phyloP scores from a whole-genome alignment of 30 jellyfish, hydroid and myxozoan species.

The Aurelia sp. region DNA sequence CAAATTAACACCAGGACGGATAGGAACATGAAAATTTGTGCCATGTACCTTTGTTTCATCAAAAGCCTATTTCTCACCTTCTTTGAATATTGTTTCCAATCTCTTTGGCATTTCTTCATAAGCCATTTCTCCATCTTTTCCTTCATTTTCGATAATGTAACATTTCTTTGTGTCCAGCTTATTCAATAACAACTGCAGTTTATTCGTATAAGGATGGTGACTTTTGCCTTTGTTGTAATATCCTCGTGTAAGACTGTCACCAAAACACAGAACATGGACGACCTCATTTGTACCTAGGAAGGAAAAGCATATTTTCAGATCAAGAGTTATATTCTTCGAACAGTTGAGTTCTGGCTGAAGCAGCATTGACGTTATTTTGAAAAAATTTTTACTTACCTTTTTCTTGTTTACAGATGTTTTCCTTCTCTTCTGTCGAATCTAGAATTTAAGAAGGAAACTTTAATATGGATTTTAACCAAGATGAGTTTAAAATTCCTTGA shows the following conservation, averaged over 20 bases:
- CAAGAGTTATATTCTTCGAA: no score
- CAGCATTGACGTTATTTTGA: no score
- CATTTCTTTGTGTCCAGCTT: conserved; percentile 89
- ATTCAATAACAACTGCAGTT: conserved; percentile 76
- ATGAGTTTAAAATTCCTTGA: no score
- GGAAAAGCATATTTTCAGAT: neutral
- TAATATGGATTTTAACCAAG: no score
- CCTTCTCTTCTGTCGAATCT: conserved; percentile 97
- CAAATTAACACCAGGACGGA: no score
- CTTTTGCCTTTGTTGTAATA: conserved; percentile 96
- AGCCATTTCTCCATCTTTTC: conserved; percentile 96
- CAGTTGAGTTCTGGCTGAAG: no score
- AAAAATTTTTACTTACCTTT: conserved; percentile 63
- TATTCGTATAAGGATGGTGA: conserved; percentile 96
- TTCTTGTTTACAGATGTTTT: conserved; percentile 84
- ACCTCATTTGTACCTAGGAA: conserved; percentile 86
- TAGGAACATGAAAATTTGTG: no score
- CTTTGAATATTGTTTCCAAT: conserved; percentile 67
- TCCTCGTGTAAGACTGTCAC: conserved; percentile 97
- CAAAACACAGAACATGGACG: conserved; percentile 85
- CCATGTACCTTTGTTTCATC: no score
- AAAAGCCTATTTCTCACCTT: conserved; percentile 7
- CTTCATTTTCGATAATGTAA: conserved; percentile 89
- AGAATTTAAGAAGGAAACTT: neutral
- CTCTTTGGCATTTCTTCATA: conserved; percentile 94